Conservation (phyloP, 2,797 vertebrate genomes). For the Lophius americanus region DNA sequence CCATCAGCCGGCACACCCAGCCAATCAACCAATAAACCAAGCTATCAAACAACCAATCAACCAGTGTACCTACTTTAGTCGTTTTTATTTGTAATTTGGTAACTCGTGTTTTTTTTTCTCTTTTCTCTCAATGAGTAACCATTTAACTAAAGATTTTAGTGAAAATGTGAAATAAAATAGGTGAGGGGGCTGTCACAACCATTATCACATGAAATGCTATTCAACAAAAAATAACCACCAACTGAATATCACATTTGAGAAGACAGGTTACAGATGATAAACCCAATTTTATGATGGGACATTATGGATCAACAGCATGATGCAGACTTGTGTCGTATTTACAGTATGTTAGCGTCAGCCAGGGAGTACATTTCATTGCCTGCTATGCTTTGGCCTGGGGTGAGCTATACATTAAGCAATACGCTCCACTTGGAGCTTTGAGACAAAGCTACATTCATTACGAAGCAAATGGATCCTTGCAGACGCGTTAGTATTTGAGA, state of each 20-base stretch:
- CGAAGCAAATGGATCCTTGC: constrained; percentile 52
- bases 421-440: constrained; percentile 27
- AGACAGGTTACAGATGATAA: constrained; percentile 5
- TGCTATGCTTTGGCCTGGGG: constrained; percentile 11
- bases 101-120: no score
- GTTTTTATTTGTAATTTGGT: no score
- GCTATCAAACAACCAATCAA: no score
- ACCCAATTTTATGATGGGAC: neutral
- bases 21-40: no score
- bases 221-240: constrained; percentile 1
- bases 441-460: constrained; percentile 47
- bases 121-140: no score
- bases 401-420: constrained; percentile 11
- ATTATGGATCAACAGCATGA: constrained; percentile 7
- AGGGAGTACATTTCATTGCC: neutral
- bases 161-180: no score
- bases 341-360: constrained; percentile 5
- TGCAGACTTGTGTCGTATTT: neutral
- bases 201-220: no score
- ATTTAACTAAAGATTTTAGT: no score
- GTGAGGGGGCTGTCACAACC: no score
- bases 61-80: no score
- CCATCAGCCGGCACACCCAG: no score
- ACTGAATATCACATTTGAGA: neutral
- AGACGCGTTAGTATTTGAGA: constrained; percentile 46